Evolutionary conservation across 1,140 invertebrate species (phyloP).

Genomic region (Apis mellifera): Amel_HAv3.1 CM009943.2:6046501-6047000

Average conservation of each 20-base stretch:
- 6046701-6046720: not conserved
- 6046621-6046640: conserved; percentile 77
- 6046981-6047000: too few species aligned
- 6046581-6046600: conserved; percentile 74
- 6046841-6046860: conserved; percentile 50
- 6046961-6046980: too few species aligned
- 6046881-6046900: conserved; percentile 45
- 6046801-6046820: conserved; percentile 44
- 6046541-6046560: not conserved
- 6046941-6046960: too few species aligned
- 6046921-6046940: too few species aligned
- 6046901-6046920: not conserved
- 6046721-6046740: conserved; percentile 59
- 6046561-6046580: conserved; percentile 33
- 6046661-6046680: conserved; percentile 62
- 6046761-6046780: conserved; percentile 71
- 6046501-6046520: too few species aligned
- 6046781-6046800: conserved; percentile 58
- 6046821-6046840: conserved; percentile 34
- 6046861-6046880: conserved; percentile 66
- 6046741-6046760: conserved; percentile 41
- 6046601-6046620: conserved; percentile 75
- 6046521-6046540: not conserved
- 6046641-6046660: conserved; percentile 69
- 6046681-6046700: conserved; percentile 3